Conservation (phyloP, 2,113 vertebrate genomes). For the Paramisgurnus dabryanus region DNA sequence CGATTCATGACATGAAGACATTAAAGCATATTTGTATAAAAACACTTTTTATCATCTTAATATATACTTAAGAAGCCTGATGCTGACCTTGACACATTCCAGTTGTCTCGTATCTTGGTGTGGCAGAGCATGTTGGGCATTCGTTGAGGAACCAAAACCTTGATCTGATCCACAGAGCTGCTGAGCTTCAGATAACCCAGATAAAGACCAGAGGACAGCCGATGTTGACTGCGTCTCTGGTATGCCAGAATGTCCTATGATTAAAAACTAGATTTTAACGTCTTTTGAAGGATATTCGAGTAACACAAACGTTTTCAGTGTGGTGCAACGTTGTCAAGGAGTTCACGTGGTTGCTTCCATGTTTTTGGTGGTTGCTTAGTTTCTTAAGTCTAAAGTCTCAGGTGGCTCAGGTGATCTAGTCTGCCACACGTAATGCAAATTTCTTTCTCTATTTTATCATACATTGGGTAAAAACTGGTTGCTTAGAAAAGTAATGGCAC, state of each 20-base stretch:
- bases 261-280: neutral
- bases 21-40: neutral
- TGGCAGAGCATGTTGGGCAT: slow-evolving; percentile 93
- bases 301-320: neutral
- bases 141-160: slow-evolving; percentile 88
- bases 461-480: neutral
- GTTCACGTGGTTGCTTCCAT: neutral
- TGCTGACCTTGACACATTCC: slow-evolving; percentile 67
- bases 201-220: slow-evolving; percentile 86
- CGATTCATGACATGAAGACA: no score
- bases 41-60: no score
- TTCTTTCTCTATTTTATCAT: neutral
- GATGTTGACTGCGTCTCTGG: slow-evolving; percentile 86
- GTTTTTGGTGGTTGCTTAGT: no score
- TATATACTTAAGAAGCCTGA: neutral
- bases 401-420: neutral
- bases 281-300: neutral
- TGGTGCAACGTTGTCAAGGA: neutral
- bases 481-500: neutral
- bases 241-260: slow-evolving; percentile 88
- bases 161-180: slow-evolving; percentile 98
- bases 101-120: slow-evolving; percentile 83
- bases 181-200: slow-evolving; percentile 96
- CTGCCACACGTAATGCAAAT: neutral
- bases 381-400: neutral